Evolutionary conservation across 2,888 invertebrate species (phyloP).

Genomic region (Drosophila rellima): DNA sequence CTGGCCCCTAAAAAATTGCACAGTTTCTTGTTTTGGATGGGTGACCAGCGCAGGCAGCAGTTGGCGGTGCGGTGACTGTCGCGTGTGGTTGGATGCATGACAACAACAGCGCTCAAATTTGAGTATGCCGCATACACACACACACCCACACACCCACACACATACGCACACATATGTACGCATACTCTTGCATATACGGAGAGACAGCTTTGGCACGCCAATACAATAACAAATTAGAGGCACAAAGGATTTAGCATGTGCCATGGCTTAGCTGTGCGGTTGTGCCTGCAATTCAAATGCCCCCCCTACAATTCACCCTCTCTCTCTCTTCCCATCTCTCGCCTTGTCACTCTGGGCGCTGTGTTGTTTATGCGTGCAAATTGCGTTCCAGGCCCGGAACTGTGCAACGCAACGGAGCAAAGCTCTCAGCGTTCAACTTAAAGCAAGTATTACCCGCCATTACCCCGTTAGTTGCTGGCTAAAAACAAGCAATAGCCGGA

Average conservation of each 20-base stretch:
- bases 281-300: conserved; percentile 38
- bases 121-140: conserved; percentile 48
- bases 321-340: neutral
- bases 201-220: conserved; percentile 72
- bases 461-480: conserved; percentile 69
- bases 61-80: conserved; percentile 45
- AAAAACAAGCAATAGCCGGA: conserved; percentile 55
- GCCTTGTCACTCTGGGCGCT: conserved; percentile 1
- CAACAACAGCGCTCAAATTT: conserved; percentile 75
- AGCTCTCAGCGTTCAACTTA: conserved; percentile 58
- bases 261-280: conserved; percentile 74
- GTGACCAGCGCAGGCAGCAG: conserved; percentile 47
- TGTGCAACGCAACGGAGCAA: conserved; percentile 45
- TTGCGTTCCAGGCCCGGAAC: conserved; percentile 57
- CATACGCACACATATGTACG: neutral
- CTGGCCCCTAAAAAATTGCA: conserved; percentile 62
- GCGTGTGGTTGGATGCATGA: conserved; percentile 72
- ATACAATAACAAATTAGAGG: conserved; percentile 80
- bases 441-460: conserved; percentile 78
- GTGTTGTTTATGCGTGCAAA: conserved; percentile 72
- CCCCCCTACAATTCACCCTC: neutral
- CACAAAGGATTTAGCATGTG: conserved; percentile 80
- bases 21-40: conserved; percentile 75
- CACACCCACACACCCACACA: conserved; percentile 20
- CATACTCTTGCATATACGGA: conserved; percentile 7